Evolutionary conservation across 2,888 invertebrate genomes (phyloP).

Genomic region (Podotricha telesiphe): DNA sequence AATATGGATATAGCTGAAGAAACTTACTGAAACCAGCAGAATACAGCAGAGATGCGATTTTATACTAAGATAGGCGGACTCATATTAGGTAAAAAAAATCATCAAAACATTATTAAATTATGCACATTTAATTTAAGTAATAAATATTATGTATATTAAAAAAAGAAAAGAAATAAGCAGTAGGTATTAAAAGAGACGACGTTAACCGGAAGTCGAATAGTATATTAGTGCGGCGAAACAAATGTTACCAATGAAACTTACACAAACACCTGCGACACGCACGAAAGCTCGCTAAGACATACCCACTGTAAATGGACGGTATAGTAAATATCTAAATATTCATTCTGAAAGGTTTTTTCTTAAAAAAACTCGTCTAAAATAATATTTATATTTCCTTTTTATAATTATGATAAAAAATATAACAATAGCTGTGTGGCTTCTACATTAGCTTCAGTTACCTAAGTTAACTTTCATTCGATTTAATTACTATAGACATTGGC

Average conservation of each 20-base stretch:
- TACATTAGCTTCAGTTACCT: no score
- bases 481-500: background rate
- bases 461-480: background rate
- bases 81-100: no score
- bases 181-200: background rate
- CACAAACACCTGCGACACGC: constrained; percentile 25
- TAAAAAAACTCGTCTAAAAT: background rate
- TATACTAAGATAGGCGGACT: no score
- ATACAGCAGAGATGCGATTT: no score
- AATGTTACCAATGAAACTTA: constrained; percentile 31
- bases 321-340: constrained; percentile 9
- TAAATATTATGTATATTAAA: no score
- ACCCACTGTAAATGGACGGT: background rate
- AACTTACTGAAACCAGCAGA: no score
- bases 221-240: constrained; percentile 29
- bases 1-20: no score
- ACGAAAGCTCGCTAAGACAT: constrained; percentile 1
- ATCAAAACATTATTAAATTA: no score
- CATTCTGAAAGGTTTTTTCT: background rate
- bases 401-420: background rate
- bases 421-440: no score
- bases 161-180: background rate
- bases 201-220: background rate
- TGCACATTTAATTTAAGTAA: no score
- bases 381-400: background rate